These are phyloP conservation scores for Agapornis canus DNA, from an alignment of 2,797 vertebrate genomes.

Conservation along the genomic window DNA sequence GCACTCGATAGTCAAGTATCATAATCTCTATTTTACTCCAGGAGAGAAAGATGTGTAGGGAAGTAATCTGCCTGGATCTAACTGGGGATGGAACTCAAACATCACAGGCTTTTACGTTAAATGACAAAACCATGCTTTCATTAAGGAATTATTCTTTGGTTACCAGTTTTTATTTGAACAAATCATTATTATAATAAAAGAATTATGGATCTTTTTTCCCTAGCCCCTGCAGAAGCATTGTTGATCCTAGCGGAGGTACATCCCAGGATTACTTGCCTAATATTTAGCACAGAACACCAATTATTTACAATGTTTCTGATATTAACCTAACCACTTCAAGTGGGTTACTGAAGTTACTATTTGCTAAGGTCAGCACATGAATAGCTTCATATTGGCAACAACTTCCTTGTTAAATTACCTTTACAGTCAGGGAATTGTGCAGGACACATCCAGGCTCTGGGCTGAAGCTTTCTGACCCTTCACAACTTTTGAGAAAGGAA, in stretches of 20 bases:
- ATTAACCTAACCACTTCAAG: background rate
- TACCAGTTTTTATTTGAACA: background rate
- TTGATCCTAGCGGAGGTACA: background rate
- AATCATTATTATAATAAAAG: background rate
- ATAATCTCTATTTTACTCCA: slow-evolving; percentile 27
- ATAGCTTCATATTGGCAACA: background rate
- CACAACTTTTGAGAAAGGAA: background rate
- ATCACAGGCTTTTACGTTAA: background rate
- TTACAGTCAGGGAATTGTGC: background rate
- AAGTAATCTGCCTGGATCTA: background rate
- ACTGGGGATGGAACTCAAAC: background rate
- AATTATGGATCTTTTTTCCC: background rate
- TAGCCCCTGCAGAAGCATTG: background rate
- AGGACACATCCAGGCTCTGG: background rate
- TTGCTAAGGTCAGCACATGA: background rate
- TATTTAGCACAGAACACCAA: background rate
- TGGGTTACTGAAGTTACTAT: background rate
- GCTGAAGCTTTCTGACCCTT: background rate
- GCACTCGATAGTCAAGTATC: background rate
- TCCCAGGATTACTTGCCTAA: background rate
- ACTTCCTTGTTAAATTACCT: background rate
- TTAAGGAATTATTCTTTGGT: background rate
- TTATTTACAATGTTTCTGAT: background rate
- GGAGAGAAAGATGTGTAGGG: background rate
- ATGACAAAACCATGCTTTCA: background rate